Conservation (phyloP, 2,888 invertebrate species). For the Meandrusa payeni region DNA sequence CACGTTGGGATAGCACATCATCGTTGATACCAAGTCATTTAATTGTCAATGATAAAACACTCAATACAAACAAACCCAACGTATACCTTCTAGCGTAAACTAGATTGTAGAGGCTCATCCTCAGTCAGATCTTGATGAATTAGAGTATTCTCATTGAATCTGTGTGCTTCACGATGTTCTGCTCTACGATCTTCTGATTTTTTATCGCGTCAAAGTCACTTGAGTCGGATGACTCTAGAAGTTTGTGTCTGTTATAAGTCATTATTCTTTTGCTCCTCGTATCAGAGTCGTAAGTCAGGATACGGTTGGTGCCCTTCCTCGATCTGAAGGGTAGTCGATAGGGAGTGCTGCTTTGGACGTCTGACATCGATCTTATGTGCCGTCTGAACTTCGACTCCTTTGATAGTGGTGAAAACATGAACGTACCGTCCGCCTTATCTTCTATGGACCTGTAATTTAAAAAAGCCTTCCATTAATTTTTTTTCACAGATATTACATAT, state of each 20-base stretch:
- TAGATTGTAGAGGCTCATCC: constrained; percentile 50
- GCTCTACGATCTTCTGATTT: constrained; percentile 55
- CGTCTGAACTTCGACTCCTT: constrained; percentile 64
- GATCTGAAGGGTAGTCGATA: constrained; percentile 60
- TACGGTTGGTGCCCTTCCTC: constrained; percentile 53
- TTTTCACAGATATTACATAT: not conserved
- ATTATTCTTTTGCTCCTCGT: constrained; percentile 57
- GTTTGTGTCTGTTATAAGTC: constrained; percentile 46
- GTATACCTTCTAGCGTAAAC: constrained; percentile 35
- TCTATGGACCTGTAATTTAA: constrained; percentile 61
- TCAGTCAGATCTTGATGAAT: constrained; percentile 43
- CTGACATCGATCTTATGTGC: constrained; percentile 74
- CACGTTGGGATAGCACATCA: constrained; percentile 41
- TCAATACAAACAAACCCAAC: constrained; percentile 24
- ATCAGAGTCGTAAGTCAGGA: constrained; percentile 68
- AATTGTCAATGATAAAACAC: constrained; percentile 28
- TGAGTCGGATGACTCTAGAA: constrained; percentile 65
- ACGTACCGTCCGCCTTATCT: constrained; percentile 45
- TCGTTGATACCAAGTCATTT: constrained; percentile 11
- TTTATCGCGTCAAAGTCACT: constrained; percentile 57
- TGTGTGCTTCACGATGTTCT: constrained; percentile 65
- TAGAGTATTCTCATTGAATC: constrained; percentile 74
- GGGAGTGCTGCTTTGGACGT: constrained; percentile 71
- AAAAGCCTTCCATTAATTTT: constrained; percentile 23
- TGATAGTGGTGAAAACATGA: constrained; percentile 58